Base-by-base conservation (phyloP, 2,797 vertebrate genomes). In the Neostethus bicornis region DNA sequence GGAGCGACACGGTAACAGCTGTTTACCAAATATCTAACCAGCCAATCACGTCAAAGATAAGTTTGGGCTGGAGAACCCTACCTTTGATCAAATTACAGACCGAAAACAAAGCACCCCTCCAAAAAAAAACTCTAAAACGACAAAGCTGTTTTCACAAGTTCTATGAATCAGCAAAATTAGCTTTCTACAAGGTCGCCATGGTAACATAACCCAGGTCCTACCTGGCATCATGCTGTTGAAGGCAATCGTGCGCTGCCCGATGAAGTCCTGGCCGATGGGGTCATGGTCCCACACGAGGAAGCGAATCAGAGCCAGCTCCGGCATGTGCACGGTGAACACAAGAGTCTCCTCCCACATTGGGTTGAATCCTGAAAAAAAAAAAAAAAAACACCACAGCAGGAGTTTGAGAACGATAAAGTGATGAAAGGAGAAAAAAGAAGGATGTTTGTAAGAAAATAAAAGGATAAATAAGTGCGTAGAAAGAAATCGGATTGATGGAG, bases 241-340 rank as follows among this genome's bases (percentile, higher is more conserved):
- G 28, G 96, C 93, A 8, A 99, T 91, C 0, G 96, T 98, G 47
- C 96, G 94, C 87, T 99, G 96, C 1, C 97, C 97, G 1, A 99
- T 98, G 73, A 97, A 99, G 84, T 99, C 96, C 5, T 97, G 92
- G 2, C 97, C 97, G 0, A 99, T 99, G 21, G 97, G 97, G 79
- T 99, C 97, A 0, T 98, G 97, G 59, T 99, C 97, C 97, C 97
- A 99, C 69, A 99, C 97, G 0, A 99, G 93, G 87, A 99, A 99
- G 13, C 97, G 95, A 34, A 99, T 85, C 20, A 99, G 88, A 0
- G 96, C 87, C 0, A 96, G 85, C 85, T 99, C 96, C 0, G 97
- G 94, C 97, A 99, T 95, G 85, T 97, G 92, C 0, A 99, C 84
- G 0, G 91, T 94, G 83, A 99, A 99, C 60, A 98, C 94, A 77